Evolutionary conservation across 2,888 invertebrate genomes (phyloP).

Genomic region (Campoletis raptor): DNA sequence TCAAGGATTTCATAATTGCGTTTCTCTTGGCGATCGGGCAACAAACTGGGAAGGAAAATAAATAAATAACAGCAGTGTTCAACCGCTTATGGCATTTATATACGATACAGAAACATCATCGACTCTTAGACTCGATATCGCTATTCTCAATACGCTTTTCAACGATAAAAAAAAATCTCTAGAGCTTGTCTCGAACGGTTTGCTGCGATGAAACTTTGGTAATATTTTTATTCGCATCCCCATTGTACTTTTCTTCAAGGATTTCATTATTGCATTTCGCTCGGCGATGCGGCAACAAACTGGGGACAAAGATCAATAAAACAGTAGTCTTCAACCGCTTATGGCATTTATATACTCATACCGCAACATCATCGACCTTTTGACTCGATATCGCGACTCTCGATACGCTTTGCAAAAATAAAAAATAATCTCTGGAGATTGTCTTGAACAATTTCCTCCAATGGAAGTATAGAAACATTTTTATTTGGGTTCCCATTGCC

Average conservation of each 20-base stretch:
- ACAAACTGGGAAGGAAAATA: slow-evolving; percentile 13
- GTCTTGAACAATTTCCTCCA: not conserved
- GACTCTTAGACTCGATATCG: slow-evolving; percentile 46
- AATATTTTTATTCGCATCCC: too few species aligned
- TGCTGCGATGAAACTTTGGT: not conserved
- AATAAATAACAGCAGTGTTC: slow-evolving; percentile 19
- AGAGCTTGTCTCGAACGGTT: slow-evolving; percentile 25
- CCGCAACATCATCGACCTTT: slow-evolving; percentile 18
- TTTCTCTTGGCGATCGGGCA: slow-evolving; percentile 26
- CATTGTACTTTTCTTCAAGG: not conserved
- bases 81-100: slow-evolving; percentile 34
- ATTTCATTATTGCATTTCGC: slow-evolving; percentile 40
- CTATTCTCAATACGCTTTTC: not conserved
- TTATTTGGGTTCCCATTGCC: not conserved
- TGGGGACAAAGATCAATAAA: slow-evolving; percentile 13
- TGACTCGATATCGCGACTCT: slow-evolving; percentile 34
- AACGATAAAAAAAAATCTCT: not conserved
- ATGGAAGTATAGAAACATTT: not conserved
- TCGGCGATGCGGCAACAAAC: slow-evolving; percentile 25
- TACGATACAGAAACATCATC: slow-evolving; percentile 22
- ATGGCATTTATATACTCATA: slow-evolving; percentile 28
- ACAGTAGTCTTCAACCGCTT: slow-evolving; percentile 26
- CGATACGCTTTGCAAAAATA: not conserved
- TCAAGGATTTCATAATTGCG: slow-evolving; percentile 36
- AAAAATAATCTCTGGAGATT: not conserved